Conservation (phyloP, 2,113 vertebrate species). For the Bostrychus sinensis region DNA sequence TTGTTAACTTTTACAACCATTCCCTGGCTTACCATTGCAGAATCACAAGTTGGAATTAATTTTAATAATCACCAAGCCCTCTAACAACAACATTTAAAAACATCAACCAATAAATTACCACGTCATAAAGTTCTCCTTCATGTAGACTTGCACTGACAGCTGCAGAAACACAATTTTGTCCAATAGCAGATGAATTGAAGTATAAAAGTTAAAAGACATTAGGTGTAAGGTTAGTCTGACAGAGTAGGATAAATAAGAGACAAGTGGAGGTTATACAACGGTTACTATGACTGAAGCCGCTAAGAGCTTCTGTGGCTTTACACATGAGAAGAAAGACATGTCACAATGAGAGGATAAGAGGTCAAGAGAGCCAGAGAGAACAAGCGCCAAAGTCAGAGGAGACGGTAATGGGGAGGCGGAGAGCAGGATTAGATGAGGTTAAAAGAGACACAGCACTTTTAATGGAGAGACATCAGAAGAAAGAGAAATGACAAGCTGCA, state of each 20-base stretch:
- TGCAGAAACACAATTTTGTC: too few relatives aligned
- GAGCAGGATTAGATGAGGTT: conserved; percentile 12
- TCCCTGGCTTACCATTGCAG: too few relatives aligned
- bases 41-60: too few relatives aligned
- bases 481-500: neutral
- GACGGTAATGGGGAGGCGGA: neutral
- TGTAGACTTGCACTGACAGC: too few relatives aligned
- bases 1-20: too few relatives aligned
- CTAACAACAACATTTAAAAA: too few relatives aligned
- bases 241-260: neutral
- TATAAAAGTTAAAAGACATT: neutral
- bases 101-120: too few relatives aligned
- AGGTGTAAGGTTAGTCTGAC: neutral
- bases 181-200: neutral
- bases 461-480: conserved; percentile 6
- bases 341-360: neutral
- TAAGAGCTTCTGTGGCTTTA: neutral
- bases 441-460: neutral
- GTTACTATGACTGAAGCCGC: neutral
- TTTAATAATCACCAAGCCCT: too few relatives aligned
- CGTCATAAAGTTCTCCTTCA: too few relatives aligned
- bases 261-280: neutral
- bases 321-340: neutral
- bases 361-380: conserved; percentile 1
- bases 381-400: conserved; percentile 2